These are phyloP conservation scores for Pterobdella sp. DNA, from an alignment of 2,888 invertebrate genomes.

Conservation along the genomic window DNA sequence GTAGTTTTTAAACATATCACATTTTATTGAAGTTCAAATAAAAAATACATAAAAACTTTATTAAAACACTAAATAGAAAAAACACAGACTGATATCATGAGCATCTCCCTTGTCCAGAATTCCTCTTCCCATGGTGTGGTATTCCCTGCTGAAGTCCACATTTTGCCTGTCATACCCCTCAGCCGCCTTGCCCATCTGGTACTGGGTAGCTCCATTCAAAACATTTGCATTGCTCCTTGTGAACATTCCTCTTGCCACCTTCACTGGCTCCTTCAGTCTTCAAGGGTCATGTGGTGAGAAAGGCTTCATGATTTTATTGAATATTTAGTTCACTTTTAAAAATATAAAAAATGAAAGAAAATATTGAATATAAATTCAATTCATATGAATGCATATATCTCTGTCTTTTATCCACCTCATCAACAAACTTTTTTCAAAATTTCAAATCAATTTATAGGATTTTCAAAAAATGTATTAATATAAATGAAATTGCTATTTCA, in stretches of 20 bases:
- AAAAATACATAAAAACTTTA: too few species aligned
- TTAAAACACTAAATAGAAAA: too few species aligned
- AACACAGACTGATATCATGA: too few species aligned
- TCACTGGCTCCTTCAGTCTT: constrained; percentile 64
- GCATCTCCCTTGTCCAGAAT: constrained; percentile 3
- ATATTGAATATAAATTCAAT: too few species aligned
- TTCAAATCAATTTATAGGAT: too few species aligned
- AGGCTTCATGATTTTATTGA: neutral
- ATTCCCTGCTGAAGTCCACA: constrained; percentile 22
- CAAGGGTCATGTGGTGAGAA: neutral
- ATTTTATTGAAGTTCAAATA: too few species aligned
- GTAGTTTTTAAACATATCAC: too few species aligned
- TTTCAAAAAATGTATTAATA: too few species aligned
- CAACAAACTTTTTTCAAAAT: too few species aligned
- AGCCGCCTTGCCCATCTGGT: constrained; percentile 24
- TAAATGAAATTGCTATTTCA: too few species aligned
- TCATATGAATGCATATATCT: too few species aligned
- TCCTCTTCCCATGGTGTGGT: constrained; percentile 29
- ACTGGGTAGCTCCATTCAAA: constrained; percentile 26
- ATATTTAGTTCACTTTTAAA: neutral
- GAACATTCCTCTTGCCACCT: constrained; percentile 26
- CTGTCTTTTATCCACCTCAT: too few species aligned
- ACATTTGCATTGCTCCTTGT: constrained; percentile 15
- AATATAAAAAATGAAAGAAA: neutral
- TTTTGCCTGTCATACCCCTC: constrained; percentile 20